A percentile compares a stretch with the other conserved stretches of the same genome.
Conservation (phyloP, 1,140 invertebrate species). For the Eriosoma lanigerum region DNA sequence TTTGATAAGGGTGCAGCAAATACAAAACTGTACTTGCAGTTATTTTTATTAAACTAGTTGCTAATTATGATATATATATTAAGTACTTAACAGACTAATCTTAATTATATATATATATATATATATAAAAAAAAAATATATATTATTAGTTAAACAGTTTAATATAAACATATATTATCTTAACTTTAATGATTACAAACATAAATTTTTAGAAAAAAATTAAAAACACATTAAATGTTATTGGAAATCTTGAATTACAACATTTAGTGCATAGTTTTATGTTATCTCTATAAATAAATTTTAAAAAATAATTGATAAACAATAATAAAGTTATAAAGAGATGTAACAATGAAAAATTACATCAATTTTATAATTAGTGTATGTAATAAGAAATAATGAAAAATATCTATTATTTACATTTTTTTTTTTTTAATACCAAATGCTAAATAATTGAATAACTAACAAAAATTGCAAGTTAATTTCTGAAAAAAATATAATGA, state of each 20-base stretch:
- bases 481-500: constrained; percentile 2
- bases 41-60: constrained; percentile 10
- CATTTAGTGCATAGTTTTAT: neutral
- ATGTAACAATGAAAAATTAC: neutral
- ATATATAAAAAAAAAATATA: too few relatives aligned
- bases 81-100: constrained; percentile 14
- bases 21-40: constrained; percentile 31
- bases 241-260: neutral
- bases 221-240: neutral
- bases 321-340: neutral
- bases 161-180: constrained; percentile 18
- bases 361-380: constrained; percentile 8
- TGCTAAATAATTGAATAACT: neutral
- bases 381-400: neutral
- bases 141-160: neutral
- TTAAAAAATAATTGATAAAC: neutral
- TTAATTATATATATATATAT: too few relatives aligned
- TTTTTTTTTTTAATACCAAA: constrained; percentile 14
- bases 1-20: constrained; percentile 49
- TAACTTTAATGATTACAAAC: neutral
- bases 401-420: constrained; percentile 5
- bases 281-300: neutral
- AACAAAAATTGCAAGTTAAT: neutral
- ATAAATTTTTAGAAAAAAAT: neutral
- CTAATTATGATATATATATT: constrained; percentile 23